Evolutionary conservation across 2,797 vertebrate species (phyloP), one percentile per base, ranked within the genome.

Genomic region (Neoniphon sammara): DNA sequence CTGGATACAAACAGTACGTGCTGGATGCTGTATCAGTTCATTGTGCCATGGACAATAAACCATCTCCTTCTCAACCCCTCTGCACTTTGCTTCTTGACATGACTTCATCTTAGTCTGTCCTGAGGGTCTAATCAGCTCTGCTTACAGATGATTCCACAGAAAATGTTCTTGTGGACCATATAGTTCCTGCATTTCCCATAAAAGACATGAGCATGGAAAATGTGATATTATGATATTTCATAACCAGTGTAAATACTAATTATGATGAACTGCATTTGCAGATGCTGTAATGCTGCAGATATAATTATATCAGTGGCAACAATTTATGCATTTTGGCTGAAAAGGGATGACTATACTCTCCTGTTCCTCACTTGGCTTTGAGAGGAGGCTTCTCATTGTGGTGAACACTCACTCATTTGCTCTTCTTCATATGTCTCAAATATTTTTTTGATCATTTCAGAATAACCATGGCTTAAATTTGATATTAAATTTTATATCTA

Each of bases 21-120:
- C 73, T 39, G 11, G n/a, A 54, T 44, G 17, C 42, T 25, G 36
- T 9, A 57, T 55, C 11, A 0, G 15, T 49, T 77, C 61, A 56
- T 71, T 4, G 50, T 70, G 80, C 76, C 60, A 67, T 1, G 53
- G 56, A 61, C 50, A 53, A 82, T 75, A 74, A 86, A 80, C 44
- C 44, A 17, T 46, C 15, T 46, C 44, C 44, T 17, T 17, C 44
- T 46, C 44, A 15, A 46, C 44, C 18, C 30, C 49, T 39, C 59
- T 56, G 50, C 61, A 78, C 56, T 77, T 71, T 82, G 50, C 54
- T 12, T 54, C 20, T 46, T 55, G 58, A 82, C 63, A 61, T 54
- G 56, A 62, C 63, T 77, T 77, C 57, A 59, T n/a, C 46, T 59
- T 25, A 39, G 61, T 66, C 12, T 61, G 72, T 55, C 21, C 50